These are phyloP conservation scores for Bradypodion pumilum DNA, from an alignment of 2,797 vertebrate genomes.

Conservation along the genomic window DNA sequence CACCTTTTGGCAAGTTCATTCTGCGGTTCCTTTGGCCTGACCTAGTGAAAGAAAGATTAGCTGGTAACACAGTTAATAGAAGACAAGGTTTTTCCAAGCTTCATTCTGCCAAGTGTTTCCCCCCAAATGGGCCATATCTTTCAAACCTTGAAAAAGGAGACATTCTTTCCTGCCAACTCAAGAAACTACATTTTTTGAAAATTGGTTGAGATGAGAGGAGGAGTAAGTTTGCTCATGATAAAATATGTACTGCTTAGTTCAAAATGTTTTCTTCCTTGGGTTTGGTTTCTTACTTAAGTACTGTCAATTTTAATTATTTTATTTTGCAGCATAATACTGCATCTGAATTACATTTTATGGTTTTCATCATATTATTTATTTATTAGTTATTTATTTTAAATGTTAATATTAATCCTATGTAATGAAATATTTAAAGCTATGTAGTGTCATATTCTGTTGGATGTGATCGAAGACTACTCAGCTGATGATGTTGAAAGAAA, in stretches of 20 bases:
- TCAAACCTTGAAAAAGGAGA: neutral
- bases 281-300: slow-evolving; percentile 2
- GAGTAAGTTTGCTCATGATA: neutral
- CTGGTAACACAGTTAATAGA: too few species aligned
- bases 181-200: neutral
- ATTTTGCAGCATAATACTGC: neutral
- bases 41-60: too few species aligned
- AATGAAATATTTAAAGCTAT: neutral
- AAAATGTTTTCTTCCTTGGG: neutral
- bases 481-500: neutral
- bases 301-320: neutral
- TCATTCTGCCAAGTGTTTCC: neutral
- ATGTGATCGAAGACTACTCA: neutral
- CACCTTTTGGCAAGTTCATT: too few species aligned
- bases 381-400: neutral
- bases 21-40: too few species aligned
- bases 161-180: neutral
- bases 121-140: neutral
- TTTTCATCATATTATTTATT: neutral
- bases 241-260: neutral
- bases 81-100: neutral
- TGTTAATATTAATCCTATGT: neutral
- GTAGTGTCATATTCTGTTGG: neutral
- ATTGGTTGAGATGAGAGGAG: neutral
- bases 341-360: neutral